Conservation (phyloP, 2,797 vertebrate genomes). For the Peromyscus nudipes region DNA sequence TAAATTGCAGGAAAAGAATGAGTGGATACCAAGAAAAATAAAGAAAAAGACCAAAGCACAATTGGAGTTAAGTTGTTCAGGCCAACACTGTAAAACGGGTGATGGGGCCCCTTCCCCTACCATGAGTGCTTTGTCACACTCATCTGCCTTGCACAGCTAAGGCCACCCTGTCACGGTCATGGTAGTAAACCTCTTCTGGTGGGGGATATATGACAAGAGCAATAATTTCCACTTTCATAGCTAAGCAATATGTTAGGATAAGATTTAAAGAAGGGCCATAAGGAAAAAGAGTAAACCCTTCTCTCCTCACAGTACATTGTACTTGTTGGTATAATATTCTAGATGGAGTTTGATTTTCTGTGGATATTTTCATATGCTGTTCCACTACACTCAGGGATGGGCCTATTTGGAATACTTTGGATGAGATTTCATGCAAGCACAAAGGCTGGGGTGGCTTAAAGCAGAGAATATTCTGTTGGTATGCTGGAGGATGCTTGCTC, state of each 20-base stretch:
- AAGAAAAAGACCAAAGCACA: background rate
- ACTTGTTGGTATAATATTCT: background rate
- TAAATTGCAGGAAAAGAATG: constrained; percentile 62
- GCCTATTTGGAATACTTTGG: background rate
- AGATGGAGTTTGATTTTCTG: constrained; percentile 33
- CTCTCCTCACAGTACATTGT: background rate
- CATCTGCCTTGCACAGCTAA: background rate
- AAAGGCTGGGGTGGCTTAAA: background rate
- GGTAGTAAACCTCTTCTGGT: constrained; percentile 59
- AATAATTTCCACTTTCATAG: constrained; percentile 64
- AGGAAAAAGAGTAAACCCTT: constrained; percentile 43
- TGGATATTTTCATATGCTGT: constrained; percentile 5
- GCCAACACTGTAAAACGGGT: background rate
- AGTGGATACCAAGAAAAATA: background rate
- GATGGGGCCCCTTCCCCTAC: background rate
- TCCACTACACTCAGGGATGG: background rate
- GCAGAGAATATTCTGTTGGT: background rate
- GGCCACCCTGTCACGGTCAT: constrained; percentile 26
- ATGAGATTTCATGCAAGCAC: background rate
- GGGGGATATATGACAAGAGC: constrained; percentile 60
- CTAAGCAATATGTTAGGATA: constrained; percentile 62
- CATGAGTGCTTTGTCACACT: background rate
- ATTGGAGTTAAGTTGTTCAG: background rate
- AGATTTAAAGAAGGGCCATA: constrained; percentile 53
- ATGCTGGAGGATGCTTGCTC: background rate